Evolutionary conservation across 2,888 invertebrate species (phyloP), one percentile per base, ranked within the genome.

Genomic region (Pogonocherus hispidulus): DNA sequence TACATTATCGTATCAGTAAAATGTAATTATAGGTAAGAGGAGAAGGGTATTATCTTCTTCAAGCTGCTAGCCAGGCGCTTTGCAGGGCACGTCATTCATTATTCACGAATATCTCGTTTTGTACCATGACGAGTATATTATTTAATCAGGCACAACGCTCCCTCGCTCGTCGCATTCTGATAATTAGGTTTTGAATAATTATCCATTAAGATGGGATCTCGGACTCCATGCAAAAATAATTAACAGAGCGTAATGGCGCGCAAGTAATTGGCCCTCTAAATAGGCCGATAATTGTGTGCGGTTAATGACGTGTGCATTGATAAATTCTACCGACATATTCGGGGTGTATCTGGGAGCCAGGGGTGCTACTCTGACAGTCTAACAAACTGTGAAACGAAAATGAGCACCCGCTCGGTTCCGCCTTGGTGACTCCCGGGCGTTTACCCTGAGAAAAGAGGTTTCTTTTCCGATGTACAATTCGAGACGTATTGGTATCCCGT

Each of bases 251-350:
- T 73, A 75, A 76, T 76, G 74, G 72, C 71, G 70, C 76, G 72
- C 71, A 65, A 67, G 68, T 73, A 78, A 77, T 76, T 77, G 76
- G 69, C 72, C 73, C 70, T 72, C 71, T 72, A 74, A 77, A 78
- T 77, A 76, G 76, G 76, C 74, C 69, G 67, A 70, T 78, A 77
- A 77, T 78, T 78, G 78, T 72, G 71, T 59, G 69, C 56, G 75
- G 75, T 78, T 80, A 80, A 80, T 79, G 80, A 79, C 64, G 77
- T 75, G 79, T 70, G 70, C 74, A 76, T 72, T 77, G 80, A 80
- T 79, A 77, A 77, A 79, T 79, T 74, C 75, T 79, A 78, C 77
- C 77, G 71, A 70, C 76, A 75, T 78, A 77, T 77, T 77, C 76
- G 67, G 75, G 72, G 72, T 71, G 66, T 71, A 63, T 66, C 16